A percentile compares a stretch with the other conserved stretches of the same genome.
Conservation (phyloP, 2,797 vertebrate genomes). For the Lemur catta region DNA sequence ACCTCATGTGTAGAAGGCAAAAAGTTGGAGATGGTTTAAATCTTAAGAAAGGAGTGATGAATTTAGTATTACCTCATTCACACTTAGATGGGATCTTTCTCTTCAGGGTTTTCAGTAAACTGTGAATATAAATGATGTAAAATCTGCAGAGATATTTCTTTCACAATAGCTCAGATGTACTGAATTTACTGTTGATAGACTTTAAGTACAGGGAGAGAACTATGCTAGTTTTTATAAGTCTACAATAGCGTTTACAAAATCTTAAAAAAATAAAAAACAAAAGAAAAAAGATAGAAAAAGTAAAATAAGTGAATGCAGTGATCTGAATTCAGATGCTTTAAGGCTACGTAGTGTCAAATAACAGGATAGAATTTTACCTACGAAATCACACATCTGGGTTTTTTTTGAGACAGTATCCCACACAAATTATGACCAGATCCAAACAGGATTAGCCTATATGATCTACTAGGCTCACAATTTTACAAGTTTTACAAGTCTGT, state of each 20-base stretch:
- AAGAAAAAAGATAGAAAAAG: not conserved
- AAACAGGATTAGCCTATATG: not conserved
- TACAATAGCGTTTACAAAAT: not conserved
- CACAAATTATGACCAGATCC: not conserved
- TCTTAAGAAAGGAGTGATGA: not conserved
- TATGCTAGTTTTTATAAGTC: not conserved
- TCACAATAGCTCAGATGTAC: not conserved
- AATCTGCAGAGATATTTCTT: constrained; percentile 31
- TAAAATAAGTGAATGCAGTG: not conserved
- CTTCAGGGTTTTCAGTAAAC: constrained; percentile 7
- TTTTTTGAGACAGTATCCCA: not conserved
- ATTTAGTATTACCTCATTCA: not conserved
- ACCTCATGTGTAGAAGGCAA: not conserved
- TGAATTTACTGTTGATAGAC: not conserved
- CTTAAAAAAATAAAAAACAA: not conserved
- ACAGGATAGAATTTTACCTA: not conserved
- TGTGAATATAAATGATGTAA: not conserved
- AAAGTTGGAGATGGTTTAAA: not conserved
- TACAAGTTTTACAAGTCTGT: not conserved
- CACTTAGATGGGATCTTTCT: not conserved
- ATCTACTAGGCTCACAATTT: not conserved
- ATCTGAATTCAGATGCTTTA: not conserved
- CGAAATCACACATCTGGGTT: not conserved
- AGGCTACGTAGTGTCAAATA: not conserved
- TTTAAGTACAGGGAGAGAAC: not conserved